Conservation (phyloP, 2,888 invertebrate species). For the Acrocyrtus sp. region DNA sequence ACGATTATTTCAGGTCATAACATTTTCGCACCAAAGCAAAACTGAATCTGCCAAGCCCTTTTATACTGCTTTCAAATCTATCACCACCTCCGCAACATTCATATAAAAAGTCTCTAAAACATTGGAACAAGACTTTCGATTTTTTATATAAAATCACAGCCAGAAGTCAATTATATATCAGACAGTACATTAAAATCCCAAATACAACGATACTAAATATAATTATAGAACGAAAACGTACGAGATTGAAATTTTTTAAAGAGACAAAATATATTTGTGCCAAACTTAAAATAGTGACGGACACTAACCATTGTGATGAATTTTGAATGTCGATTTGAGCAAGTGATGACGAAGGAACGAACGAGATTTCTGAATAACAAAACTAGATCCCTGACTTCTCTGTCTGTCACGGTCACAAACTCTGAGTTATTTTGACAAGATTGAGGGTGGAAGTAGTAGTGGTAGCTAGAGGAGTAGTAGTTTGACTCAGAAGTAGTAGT, state of each 20-base stretch:
- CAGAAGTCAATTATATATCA: too few relatives aligned
- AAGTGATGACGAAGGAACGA: slow-evolving; percentile 41
- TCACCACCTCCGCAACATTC: too few relatives aligned
- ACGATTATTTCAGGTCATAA: slow-evolving; percentile 6
- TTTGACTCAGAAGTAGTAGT: slow-evolving; percentile 32
- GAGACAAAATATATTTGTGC: slow-evolving; percentile 35
- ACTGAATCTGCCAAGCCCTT: slow-evolving; percentile 17
- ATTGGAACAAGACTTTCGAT: slow-evolving; percentile 30
- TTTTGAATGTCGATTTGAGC: slow-evolving; percentile 43
- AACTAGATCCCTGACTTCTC: slow-evolving; percentile 47
- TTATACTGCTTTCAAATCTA: slow-evolving; percentile 17
- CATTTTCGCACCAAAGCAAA: not conserved
- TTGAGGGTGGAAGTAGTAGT: slow-evolving; percentile 10
- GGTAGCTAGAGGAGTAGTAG: slow-evolving; percentile 37
- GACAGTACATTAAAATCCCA: slow-evolving; percentile 17
- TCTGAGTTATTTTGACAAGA: slow-evolving; percentile 20
- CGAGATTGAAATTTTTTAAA: slow-evolving; percentile 14
- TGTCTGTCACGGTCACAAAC: slow-evolving; percentile 31
- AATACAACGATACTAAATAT: slow-evolving; percentile 29
- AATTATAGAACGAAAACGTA: too few relatives aligned
- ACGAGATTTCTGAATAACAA: slow-evolving; percentile 45
- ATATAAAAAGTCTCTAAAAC: slow-evolving; percentile 16
- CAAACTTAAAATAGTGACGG: slow-evolving; percentile 48
- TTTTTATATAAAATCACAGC: too few relatives aligned
- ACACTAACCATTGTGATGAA: slow-evolving; percentile 50